Percentiles rank a stretch among this genome's conserved stretches.
Evolutionary conservation across 1,140 invertebrate genomes (phyloP).

Genomic region (Drosophila nebulosa): DNA sequence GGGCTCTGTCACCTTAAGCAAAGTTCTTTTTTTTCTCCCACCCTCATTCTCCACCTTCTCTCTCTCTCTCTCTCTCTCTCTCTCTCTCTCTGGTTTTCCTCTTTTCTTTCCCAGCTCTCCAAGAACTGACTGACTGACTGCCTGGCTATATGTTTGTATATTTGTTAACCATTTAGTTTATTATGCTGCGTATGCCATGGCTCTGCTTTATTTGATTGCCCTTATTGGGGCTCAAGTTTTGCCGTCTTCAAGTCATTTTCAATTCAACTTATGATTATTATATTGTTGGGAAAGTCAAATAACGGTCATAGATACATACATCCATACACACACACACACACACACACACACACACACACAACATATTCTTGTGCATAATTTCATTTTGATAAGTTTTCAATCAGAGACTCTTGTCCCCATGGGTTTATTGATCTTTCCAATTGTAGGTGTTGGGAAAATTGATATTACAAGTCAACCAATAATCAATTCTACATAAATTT

Average conservation of each 20-base stretch:
- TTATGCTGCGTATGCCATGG: conserved; percentile 62
- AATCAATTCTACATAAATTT: conserved; percentile 35
- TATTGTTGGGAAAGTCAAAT: conserved; percentile 75
- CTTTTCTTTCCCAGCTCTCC: too few relatives aligned
- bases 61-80: neutral
- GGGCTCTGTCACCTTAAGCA: conserved; percentile 18
- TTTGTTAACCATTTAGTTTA: conserved; percentile 77
- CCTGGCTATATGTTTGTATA: conserved; percentile 42
- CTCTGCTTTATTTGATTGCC: conserved; percentile 67
- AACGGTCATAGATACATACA: conserved; percentile 36
- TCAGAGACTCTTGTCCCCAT: conserved; percentile 31
- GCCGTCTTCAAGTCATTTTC: conserved; percentile 46
- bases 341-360: conserved; percentile 5
- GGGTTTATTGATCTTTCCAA: conserved; percentile 63
- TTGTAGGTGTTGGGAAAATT: conserved; percentile 59
- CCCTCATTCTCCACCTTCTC: too few relatives aligned
- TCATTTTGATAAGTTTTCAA: conserved; percentile 72
- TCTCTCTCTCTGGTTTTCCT: neutral
- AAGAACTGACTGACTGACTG: too few relatives aligned
- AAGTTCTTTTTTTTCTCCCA: conserved; percentile 22
- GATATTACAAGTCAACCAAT: conserved; percentile 56
- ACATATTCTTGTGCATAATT: conserved; percentile 59
- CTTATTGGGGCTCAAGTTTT: conserved; percentile 52
- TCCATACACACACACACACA: conserved; percentile 11
- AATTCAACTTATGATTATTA: conserved; percentile 76